Base-by-base conservation (phyloP, 2,113 vertebrate genomes). In the Microcebus murinus region DNA sequence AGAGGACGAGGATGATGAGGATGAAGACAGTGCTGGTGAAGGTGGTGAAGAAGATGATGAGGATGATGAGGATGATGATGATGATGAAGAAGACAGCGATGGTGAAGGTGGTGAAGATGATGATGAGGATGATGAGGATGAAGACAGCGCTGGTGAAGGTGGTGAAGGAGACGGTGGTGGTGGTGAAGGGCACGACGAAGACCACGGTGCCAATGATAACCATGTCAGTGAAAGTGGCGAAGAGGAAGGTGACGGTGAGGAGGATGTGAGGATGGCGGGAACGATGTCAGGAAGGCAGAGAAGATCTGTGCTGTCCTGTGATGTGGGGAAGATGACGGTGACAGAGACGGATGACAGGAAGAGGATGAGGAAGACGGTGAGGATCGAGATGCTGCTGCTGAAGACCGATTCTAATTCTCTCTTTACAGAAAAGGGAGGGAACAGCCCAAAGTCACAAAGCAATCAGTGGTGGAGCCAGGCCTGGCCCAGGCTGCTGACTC, bases 111-210 rank as follows among this genome's bases (percentile, higher is more conserved):
- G 45, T 48, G 34, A 31, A 5, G 84, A 25, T 3, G 39, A 1
- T 4, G 14, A 1, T 5, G n/a, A 0, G 7, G 34, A 8, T 4
- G 20, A 0, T 11, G 45, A 48, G n/a, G 68, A 12, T 5, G 1
- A 67, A 67, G 63, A 67, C 15, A 5, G 20, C 10, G 13, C 29
- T 15, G 34, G 2, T 21, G 39, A 4, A 6, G 63, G 0, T 36
- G 83, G 0, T 45, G 79, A 36, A 15, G 52, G 79, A 52, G 52
- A 52, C 52, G 15, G 17, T 52, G 6, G 59, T 23, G n/a, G 0
- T 3, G 50, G 21, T 13, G 27, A 0, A 6, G 63, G 6, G 5
- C 8, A 2, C 0, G 50, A 0, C 20, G 57, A 10, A 3, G 94
- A 61, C 23, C 59, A 3, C 1, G 8, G 1, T 4, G 45, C 63